Base-by-base conservation (phyloP, 2,888 invertebrate genomes). In the Acheta domesticus region DNA sequence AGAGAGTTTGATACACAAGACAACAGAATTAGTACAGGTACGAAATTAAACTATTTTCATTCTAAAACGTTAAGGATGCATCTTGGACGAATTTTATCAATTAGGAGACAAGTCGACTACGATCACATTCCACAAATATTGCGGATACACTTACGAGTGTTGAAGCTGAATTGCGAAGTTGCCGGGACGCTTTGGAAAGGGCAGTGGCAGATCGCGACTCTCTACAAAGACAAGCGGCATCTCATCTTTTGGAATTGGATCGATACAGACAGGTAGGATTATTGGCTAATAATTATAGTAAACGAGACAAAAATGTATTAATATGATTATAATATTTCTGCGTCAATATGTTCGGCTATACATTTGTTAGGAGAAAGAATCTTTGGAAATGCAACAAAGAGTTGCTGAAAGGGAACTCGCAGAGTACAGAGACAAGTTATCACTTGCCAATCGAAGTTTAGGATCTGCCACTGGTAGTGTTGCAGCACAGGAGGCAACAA, bases 21-120 rank as follows among this genome's bases (percentile, higher is more conserved):
- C 93, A 11, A 90, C 93, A 12, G 94, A 95, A 86, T 87, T 94
- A 21, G 92, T 94, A 36, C 93, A 94, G 85, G 95, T 89, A 84
- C 82, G 76, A 79, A 20, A 76, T 74, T 62, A 76, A 76, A 77
- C 19, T 36, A 49, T 16, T 21, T 76, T 21, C 12, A 76, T 48
- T n/a, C 16, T 3, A 78, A 48, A 48, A 21, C 48, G 16, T 14
- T 11, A 62, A 48, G 11, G 49, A 20, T 76, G 49, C 14, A 77
- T 78, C 8, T 36, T 62, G n/a, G 16, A 62, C 14, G 14, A n/a
- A 62, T 62, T 62, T 62, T n/a, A 62, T 62, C n/a, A 3, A 62
- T 62, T 62, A 84, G 84, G 85, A 93, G 84, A 89, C 91, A 77
- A 90, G 91, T 21, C 89, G 93, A 79, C 86, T 92, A 16, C 91